Evolutionary conservation across 2,888 invertebrate genomes (phyloP).

Genomic region (Polyploca ridens): DNA sequence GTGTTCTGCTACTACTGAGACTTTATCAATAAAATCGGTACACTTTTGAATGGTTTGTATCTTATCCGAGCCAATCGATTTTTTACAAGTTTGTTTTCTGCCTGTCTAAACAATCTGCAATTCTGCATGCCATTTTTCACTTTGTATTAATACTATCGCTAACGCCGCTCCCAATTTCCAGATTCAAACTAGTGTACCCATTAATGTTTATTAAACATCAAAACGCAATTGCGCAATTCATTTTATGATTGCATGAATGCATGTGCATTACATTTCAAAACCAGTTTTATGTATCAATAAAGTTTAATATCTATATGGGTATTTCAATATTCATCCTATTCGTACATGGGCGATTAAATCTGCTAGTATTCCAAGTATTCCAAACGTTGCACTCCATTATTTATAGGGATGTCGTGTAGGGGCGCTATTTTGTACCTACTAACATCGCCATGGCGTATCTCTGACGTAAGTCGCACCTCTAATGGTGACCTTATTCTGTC

Average conservation of each 20-base stretch:
- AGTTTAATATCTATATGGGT: conserved; percentile 1
- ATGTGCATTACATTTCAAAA: background rate
- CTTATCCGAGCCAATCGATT: background rate
- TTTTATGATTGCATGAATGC: conserved; percentile 5
- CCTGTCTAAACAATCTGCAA: too few relatives aligned
- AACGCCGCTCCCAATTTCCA: background rate
- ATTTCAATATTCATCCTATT: background rate
- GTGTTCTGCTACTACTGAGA: background rate
- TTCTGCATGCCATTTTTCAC: too few relatives aligned
- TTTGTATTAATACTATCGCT: too few relatives aligned
- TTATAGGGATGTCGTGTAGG: conserved; percentile 2
- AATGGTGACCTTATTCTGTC: background rate
- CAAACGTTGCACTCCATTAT: background rate
- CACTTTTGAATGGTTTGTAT: background rate
- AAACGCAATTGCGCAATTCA: conserved; percentile 6
- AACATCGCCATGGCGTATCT: background rate
- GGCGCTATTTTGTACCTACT: background rate
- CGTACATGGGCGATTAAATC: conserved; percentile 4
- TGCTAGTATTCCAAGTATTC: background rate
- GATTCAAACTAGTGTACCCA: background rate
- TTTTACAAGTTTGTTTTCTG: background rate
- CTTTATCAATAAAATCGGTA: background rate
- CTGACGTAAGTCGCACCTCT: background rate
- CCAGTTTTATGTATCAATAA: conserved; percentile 4
- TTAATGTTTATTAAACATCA: conserved; percentile 3